These are phyloP conservation scores for Adelognathus sp. DNA, from an alignment of 2,888 invertebrate genomes.

Conservation along the genomic window DNA sequence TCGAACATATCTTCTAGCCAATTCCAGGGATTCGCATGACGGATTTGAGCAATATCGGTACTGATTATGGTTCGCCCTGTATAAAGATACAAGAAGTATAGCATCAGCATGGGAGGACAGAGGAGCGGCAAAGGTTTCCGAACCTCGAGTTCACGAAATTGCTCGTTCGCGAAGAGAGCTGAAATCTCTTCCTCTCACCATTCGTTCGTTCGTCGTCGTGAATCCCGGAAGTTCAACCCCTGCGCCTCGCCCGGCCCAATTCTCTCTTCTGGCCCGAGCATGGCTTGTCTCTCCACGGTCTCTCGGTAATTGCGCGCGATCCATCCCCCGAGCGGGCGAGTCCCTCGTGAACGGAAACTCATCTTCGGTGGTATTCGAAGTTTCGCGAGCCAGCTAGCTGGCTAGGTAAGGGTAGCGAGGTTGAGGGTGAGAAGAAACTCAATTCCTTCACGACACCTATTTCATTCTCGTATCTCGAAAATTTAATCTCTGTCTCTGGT, in stretches of 20 bases:
- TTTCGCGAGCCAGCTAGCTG: not conserved
- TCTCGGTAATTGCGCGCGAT: slow-evolving; percentile 37
- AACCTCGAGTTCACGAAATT: slow-evolving; percentile 29
- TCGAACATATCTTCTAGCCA: too few relatives aligned
- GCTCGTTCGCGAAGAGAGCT: slow-evolving; percentile 21
- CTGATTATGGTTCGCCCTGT: too few relatives aligned
- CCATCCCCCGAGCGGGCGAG: not conserved
- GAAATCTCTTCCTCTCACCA: not conserved
- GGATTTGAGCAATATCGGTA: too few relatives aligned
- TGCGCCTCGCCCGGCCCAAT: slow-evolving; percentile 3
- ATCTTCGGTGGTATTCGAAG: slow-evolving; percentile 37
- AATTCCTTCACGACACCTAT: not conserved
- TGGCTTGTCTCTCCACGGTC: slow-evolving; percentile 11
- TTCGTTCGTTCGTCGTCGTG: not conserved
- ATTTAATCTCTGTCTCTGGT: not conserved
- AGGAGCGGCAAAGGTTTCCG: slow-evolving; percentile 10
- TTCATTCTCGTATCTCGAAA: not conserved
- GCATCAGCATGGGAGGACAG: too few relatives aligned
- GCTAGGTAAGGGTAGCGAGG: too few relatives aligned
- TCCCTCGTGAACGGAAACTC: slow-evolving; percentile 34
- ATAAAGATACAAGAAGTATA: too few relatives aligned
- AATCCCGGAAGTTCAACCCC: not conserved
- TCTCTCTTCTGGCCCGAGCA: slow-evolving; percentile 12
- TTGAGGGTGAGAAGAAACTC: not conserved
- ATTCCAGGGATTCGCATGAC: too few relatives aligned